Conservation (phyloP, 1,140 invertebrate species). For the Kradibia gibbosae region DNA sequence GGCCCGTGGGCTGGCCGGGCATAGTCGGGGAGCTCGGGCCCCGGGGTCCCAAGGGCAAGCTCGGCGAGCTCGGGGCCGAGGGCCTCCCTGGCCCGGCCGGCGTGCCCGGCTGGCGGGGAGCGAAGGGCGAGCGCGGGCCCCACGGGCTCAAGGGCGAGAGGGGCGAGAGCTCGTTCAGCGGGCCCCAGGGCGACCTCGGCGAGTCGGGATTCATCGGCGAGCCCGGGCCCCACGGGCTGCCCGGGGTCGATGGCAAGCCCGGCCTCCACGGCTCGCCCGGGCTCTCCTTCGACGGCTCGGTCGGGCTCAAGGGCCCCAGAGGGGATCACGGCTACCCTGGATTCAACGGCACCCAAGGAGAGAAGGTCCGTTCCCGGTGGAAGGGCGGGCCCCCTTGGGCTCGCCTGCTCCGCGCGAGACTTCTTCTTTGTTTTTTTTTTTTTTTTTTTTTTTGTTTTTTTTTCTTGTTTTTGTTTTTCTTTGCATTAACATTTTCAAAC, state of each 20-base stretch:
- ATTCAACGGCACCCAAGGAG: slow-evolving; percentile 67
- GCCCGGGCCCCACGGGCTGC: slow-evolving; percentile 71
- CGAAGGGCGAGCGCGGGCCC: slow-evolving; percentile 66
- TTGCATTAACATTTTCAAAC: not conserved
- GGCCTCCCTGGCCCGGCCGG: slow-evolving; percentile 73
- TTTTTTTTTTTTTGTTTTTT: not conserved
- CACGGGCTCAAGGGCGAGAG: slow-evolving; percentile 66
- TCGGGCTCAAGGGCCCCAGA: slow-evolving; percentile 66
- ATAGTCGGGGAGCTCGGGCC: slow-evolving; percentile 72
- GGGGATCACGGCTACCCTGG: slow-evolving; percentile 72
- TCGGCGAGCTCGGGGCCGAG: slow-evolving; percentile 71
- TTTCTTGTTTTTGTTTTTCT: too few relatives aligned
- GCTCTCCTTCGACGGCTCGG: slow-evolving; percentile 57
- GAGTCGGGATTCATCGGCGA: slow-evolving; percentile 71
- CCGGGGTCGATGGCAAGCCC: slow-evolving; percentile 70
- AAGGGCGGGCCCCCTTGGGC: too few relatives aligned
- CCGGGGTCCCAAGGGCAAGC: slow-evolving; percentile 75
- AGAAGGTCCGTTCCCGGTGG: slow-evolving; percentile 68
- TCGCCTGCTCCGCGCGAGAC: too few relatives aligned
- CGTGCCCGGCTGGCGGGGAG: slow-evolving; percentile 67
- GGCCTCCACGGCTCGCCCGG: slow-evolving; percentile 75
- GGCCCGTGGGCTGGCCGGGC: slow-evolving; percentile 70
- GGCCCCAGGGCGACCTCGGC: slow-evolving; percentile 79
- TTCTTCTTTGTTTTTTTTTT: not conserved
- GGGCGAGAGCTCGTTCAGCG: slow-evolving; percentile 75